Base-by-base conservation (phyloP, 1,140 invertebrate genomes). In the Chymomyza costata region DNA sequence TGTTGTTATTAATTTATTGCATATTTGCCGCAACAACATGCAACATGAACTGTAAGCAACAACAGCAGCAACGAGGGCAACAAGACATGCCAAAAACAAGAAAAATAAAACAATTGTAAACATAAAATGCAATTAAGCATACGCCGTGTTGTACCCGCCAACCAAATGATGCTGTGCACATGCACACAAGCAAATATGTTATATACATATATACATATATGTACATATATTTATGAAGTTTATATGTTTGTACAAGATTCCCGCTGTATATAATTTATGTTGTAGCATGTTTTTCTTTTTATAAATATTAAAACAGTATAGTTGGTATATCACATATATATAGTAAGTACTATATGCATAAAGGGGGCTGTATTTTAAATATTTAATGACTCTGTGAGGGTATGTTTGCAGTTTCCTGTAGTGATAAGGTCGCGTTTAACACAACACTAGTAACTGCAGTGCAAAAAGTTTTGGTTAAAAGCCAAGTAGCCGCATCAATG, bases 61-160 rank as follows among this genome's bases (percentile, higher is more conserved):
- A n/a, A n/a, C n/a, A n/a, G n/a, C n/a, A n/a, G n/a, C n/a, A n/a
- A 40, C 37, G 17, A 52, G 57, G 47, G 45, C 63, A 63, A 63
- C 38, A 64, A 56, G 49, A 57, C 57, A 55, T 65, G 34, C 57
- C 44, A 39, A 31, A 25, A 28, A 46, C 40, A 28, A 25, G 34
- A 64, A 64, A 21, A 64, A 65, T 55, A 62, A 64, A 64, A 41
- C 48, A 65, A 34, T 64, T 57, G 53, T 68, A 58, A 76, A 70
- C 70, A 65, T 50, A 62, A 65, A 59, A 78, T 66, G 65, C 64
- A 76, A 76, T 76, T 76, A 76, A 76, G 71, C 59, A 78, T 70
- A 59, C 62, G 45, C 21, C 71, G 59, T 71, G 73, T 78, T 46
- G 34, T 58, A 38, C 43, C 34, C 25, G 16, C 1, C 18, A 14